These are phyloP conservation scores for Dasyornis broadbenti DNA, from an alignment of 2,113 vertebrate genomes.

Conservation along the genomic window DNA sequence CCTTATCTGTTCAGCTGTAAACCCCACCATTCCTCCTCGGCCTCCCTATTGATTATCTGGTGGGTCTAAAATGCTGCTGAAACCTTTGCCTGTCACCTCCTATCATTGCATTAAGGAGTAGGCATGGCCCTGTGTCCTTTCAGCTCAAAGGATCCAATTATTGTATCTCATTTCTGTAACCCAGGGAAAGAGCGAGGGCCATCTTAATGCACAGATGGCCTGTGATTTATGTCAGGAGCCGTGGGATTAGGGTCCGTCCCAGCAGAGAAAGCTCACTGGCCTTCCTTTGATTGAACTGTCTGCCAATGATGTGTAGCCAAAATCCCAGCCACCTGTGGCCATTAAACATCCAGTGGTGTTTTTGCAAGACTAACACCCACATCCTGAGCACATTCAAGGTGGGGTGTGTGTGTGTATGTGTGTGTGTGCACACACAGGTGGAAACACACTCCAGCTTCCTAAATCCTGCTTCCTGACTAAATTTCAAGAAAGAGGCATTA, in stretches of 20 bases:
- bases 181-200: neutral
- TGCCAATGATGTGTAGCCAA: neutral
- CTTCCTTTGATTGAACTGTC: conserved; percentile 19
- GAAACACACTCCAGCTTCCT: neutral
- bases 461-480: neutral
- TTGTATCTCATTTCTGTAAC: neutral
- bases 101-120: neutral
- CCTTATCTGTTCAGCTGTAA: neutral
- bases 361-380: neutral
- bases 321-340: neutral
- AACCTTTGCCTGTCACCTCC: neutral
- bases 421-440: neutral
- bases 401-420: fast-evolving
- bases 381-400: neutral
- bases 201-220: conserved; percentile 18
- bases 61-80: neutral
- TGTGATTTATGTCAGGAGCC: neutral
- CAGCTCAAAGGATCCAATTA: neutral
- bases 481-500: neutral
- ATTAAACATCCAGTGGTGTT: neutral
- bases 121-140: neutral
- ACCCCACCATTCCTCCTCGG: neutral
- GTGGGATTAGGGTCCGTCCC: conserved; percentile 5
- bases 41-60: neutral
- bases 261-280: neutral